phyloP scores from a whole-genome alignment of 2,888 invertebrate species.

The Rhagonycha lutea region DNA sequence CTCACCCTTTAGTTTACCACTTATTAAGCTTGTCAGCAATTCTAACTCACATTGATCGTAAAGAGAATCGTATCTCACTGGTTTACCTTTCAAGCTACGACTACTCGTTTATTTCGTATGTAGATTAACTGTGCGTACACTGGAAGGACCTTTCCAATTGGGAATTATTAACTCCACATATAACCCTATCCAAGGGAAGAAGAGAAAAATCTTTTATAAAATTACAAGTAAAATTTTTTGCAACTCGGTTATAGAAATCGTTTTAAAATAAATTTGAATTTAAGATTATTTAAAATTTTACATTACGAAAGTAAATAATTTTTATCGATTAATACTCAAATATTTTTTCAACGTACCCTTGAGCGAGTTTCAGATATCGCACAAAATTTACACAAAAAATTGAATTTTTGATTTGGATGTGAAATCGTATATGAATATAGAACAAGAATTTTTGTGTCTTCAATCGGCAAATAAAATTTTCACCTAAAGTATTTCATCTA shows the following conservation, averaged over 20 bases:
- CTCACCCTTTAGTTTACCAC: not conserved
- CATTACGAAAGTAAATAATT: not conserved
- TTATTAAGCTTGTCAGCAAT: not conserved
- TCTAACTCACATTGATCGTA: not conserved
- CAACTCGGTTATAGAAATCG: too few relatives aligned
- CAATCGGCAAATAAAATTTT: constrained; percentile 23
- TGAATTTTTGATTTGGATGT: constrained; percentile 9
- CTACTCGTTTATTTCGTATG: too few relatives aligned
- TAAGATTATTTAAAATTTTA: not conserved
- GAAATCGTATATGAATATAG: constrained; percentile 2
- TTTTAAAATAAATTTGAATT: not conserved
- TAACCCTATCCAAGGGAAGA: not conserved
- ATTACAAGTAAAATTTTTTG: not conserved
- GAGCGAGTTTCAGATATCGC: not conserved
- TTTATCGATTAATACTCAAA: not conserved
- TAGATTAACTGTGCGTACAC: too few relatives aligned
- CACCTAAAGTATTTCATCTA: constrained; percentile 22
- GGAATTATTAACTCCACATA: not conserved
- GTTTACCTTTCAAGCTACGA: not conserved
- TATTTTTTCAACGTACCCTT: not conserved
- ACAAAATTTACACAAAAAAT: not conserved
- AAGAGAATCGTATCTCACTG: not conserved
- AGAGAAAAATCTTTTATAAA: not conserved
- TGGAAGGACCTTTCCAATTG: too few relatives aligned
- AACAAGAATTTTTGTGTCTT: constrained; percentile 8